Base-by-base conservation (phyloP, 2,888 invertebrate genomes). In the Zeuzera pyrina region DNA sequence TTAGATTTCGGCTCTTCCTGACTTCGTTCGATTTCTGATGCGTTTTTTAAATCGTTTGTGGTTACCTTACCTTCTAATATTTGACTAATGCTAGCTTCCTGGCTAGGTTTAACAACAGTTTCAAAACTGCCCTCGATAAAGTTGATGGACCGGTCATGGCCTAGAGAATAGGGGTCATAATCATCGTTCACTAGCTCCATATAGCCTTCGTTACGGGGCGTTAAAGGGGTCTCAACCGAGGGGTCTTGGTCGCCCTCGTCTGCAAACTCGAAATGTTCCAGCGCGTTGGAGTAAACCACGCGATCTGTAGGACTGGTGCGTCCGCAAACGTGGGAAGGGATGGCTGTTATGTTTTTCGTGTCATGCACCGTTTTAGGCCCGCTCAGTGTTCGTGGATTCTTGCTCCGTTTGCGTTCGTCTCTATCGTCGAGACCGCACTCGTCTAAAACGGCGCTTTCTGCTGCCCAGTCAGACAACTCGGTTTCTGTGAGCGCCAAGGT, bases 401-500 rank as follows among this genome's bases (percentile, higher is more conserved):
- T 69, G 30, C 51, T 59, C 12, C 70, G 52, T 27, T 62, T 68
- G 2, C 50, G 47, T 7, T 76, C 70, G 12, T 76, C 65, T 23
- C 67, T 72, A 2, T 76, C 76, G 38, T 63, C 72, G 41, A 60
- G 65, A 23, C 88, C 87, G 34, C 92, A 86, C 57, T 92, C 92
- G 49, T 93, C 93, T 1, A 92, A 88, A 1, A 90, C 91, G 23
- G 88, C 89, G 43, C 90, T 91, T 52, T 94, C 94, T 2, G 91
- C 87, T 0, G 93, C 93, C 94, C 94, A 94, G 61, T 95, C 94
- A 0, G 93, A 94, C n/a, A 94, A 74, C 57, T 94, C 94, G 0
- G 94, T 94, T 66, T 94, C 94, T 0, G 94, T 93, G 7, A 93
- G 74, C 2, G 89, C 91, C 1, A 91, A 87, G 0, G 90, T 90